Percentiles rank a stretch among this genome's conserved stretches.
Evolutionary conservation across 2,888 invertebrate species (phyloP).

Genomic region (Callinectes sapidus): DNA sequence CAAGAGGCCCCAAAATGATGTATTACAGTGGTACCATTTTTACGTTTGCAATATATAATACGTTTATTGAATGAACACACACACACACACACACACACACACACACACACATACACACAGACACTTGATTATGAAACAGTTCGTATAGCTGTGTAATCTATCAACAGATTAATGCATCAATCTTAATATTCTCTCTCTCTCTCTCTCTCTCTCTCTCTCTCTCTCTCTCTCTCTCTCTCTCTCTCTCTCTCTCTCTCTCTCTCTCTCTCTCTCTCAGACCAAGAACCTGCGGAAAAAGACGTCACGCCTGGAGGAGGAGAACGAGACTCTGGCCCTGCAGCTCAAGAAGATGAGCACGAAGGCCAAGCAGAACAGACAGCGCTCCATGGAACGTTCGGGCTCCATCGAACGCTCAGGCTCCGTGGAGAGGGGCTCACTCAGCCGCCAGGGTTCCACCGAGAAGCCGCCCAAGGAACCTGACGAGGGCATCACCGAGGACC

Average conservation of each 20-base stretch:
- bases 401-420: conserved; percentile 65
- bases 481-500: conserved; percentile 85
- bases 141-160: too few relatives aligned
- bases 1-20: neutral
- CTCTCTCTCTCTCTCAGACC: conserved; percentile 46
- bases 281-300: conserved; percentile 89
- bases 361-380: conserved; percentile 77
- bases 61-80: neutral
- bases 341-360: conserved; percentile 96
- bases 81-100: too few relatives aligned
- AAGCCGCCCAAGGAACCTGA: conserved; percentile 65
- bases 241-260: conserved; percentile 25
- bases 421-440: conserved; percentile 71
- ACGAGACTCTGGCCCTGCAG: conserved; percentile 95
- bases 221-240: neutral
- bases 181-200: neutral
- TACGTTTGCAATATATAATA: neutral
- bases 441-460: conserved; percentile 72
- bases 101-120: neutral
- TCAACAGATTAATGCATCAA: neutral
- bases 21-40: neutral
- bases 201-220: neutral
- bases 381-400: conserved; percentile 62
- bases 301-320: conserved; percentile 95
- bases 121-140: neutral